Percentiles rank a stretch among this genome's conserved stretches.
These are phyloP conservation scores for Strongylocentrotus purpuratus DNA, from an alignment of 35 echinoderm and acorn worm species.

Conservation along the genomic window DNA sequence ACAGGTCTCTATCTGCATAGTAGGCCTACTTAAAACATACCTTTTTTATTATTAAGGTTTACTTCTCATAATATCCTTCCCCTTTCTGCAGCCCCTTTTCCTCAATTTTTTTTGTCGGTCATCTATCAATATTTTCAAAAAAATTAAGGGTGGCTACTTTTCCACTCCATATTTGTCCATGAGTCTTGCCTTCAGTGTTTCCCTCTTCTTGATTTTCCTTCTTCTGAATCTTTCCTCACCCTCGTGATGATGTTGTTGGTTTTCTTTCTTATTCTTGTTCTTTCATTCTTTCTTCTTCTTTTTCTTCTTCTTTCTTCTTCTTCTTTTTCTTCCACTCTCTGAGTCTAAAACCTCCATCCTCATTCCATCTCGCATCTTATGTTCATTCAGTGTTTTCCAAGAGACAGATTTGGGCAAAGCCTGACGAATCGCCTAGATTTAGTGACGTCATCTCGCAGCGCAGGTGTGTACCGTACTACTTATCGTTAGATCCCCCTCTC, in stretches of 20 bases:
- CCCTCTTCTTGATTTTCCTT: too few relatives aligned
- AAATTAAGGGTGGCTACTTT: too few relatives aligned
- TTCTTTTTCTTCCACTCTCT: neutral
- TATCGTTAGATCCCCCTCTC: neutral
- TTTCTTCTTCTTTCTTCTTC: neutral
- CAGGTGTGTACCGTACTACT: conserved; percentile 31
- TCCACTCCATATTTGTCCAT: too few relatives aligned
- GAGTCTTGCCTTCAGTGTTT: too few relatives aligned
- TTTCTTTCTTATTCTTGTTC: neutral
- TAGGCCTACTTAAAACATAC: too few relatives aligned
- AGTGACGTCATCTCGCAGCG: conserved; percentile 17
- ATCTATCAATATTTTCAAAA: too few relatives aligned
- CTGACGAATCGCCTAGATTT: conserved; percentile 7
- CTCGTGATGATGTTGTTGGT: neutral
- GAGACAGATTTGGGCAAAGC: conserved; percentile 30
- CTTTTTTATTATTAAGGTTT: too few relatives aligned
- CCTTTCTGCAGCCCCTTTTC: too few relatives aligned
- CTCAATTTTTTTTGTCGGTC: too few relatives aligned
- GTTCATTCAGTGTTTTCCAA: neutral
- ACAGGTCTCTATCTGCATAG: too few relatives aligned
- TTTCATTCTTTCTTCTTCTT: neutral
- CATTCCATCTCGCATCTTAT: neutral
- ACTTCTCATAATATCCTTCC: too few relatives aligned
- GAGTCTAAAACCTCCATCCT: neutral
- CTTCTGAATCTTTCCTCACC: too few relatives aligned